Evolutionary conservation across 2,888 invertebrate genomes (phyloP).

Genomic region (Drosophila mettleri): DNA sequence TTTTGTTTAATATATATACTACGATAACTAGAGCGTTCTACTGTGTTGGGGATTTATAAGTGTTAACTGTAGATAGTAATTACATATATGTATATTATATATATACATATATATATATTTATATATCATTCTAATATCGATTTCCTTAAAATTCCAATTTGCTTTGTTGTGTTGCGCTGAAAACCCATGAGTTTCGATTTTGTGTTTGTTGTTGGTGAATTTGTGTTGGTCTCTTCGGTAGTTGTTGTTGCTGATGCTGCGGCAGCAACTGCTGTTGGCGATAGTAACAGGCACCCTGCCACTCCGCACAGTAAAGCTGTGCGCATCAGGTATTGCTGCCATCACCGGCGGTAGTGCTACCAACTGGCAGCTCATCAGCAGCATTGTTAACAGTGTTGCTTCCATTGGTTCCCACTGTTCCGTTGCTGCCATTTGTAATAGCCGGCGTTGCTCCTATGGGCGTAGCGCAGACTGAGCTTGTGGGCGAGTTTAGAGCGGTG

Average conservation of each 20-base stretch:
- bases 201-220: slow-evolving; percentile 50
- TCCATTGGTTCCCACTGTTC: slow-evolving; percentile 26
- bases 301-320: slow-evolving; percentile 69
- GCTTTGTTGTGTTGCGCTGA: slow-evolving; percentile 66
- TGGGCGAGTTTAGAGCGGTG: slow-evolving; percentile 84
- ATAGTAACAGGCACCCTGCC: slow-evolving; percentile 66
- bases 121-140: slow-evolving; percentile 39
- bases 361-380: slow-evolving; percentile 50
- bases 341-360: slow-evolving; percentile 49
- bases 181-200: slow-evolving; percentile 75
- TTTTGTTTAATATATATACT: slow-evolving; percentile 43
- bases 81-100: slow-evolving; percentile 38
- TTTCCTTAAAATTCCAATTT: slow-evolving; percentile 68
- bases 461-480: slow-evolving; percentile 83
- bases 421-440: slow-evolving; percentile 29
- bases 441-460: slow-evolving; percentile 64
- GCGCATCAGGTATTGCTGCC: slow-evolving; percentile 72
- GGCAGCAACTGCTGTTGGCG: slow-evolving; percentile 48
- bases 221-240: slow-evolving; percentile 56
- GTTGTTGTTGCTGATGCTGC: slow-evolving; percentile 30
- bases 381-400: slow-evolving; percentile 52
- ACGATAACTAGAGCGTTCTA: slow-evolving; percentile 67
- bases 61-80: slow-evolving; percentile 21
- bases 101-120: slow-evolving; percentile 11
- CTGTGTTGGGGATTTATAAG: slow-evolving; percentile 21